Conservation (phyloP, 2,888 invertebrate species). For the Syrista parreyssii region DNA sequence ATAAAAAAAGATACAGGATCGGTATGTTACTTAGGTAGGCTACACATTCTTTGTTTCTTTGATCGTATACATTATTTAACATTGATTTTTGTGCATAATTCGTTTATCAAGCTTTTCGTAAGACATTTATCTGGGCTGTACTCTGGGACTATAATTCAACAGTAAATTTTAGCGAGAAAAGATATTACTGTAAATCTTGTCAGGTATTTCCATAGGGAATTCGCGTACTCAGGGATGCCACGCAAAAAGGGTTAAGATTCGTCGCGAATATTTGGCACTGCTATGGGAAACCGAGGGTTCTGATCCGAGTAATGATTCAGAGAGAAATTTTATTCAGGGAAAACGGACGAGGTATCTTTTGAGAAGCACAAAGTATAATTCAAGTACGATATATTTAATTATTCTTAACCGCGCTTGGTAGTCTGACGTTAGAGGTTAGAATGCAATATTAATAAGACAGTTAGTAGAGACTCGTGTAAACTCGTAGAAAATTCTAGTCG, state of each 20-base stretch:
- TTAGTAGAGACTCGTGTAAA: neutral
- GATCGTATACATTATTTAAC: neutral
- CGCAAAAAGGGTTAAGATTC: neutral
- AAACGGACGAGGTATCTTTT: neutral
- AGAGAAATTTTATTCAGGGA: neutral
- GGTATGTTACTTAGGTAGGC: neutral
- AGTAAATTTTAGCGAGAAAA: neutral
- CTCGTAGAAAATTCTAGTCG: too few relatives aligned
- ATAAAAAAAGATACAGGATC: neutral
- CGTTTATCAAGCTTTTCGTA: neutral
- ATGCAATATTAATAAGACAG: neutral
- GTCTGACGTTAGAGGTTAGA: neutral
- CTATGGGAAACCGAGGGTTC: neutral
- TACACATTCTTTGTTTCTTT: neutral
- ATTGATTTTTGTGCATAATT: neutral
- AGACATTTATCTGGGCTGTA: neutral
- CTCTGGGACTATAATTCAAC: neutral
- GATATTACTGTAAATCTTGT: neutral
- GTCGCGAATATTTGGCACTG: neutral
- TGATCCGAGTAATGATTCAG: neutral
- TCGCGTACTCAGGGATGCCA: neutral
- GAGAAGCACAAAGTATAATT: neutral
- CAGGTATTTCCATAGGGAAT: neutral
- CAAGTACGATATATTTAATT: neutral
- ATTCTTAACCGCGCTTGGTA: neutral